Evolutionary conservation across 2,888 invertebrate species (phyloP).

Genomic region (Scotopteryx bipunctaria): DNA sequence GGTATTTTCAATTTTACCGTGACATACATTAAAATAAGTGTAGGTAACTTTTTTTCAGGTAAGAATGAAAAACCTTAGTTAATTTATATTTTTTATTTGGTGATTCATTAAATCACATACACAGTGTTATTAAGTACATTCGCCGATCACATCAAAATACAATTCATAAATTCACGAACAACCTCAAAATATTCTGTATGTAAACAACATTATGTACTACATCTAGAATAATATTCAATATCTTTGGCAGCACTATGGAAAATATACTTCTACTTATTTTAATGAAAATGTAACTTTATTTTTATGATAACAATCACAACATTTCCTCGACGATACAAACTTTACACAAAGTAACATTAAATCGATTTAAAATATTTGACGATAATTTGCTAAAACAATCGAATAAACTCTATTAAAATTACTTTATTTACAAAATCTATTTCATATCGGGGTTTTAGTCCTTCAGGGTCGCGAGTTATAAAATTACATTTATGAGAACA

Average conservation of each 20-base stretch:
- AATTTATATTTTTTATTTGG: conserved; percentile 60
- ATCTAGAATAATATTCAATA: conserved; percentile 75
- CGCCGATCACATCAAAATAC: conserved; percentile 75
- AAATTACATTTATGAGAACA: conserved; percentile 57
- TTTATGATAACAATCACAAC: conserved; percentile 79
- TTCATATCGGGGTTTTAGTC: conserved; percentile 74
- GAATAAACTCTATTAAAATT: conserved; percentile 62
- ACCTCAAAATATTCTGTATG: conserved; percentile 77
- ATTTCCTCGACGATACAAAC: conserved; percentile 74
- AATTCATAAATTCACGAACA: conserved; percentile 76
- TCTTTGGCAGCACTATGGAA: conserved; percentile 84
- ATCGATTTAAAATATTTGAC: conserved; percentile 59
- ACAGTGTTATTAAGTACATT: conserved; percentile 73
- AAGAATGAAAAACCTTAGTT: conserved; percentile 3
- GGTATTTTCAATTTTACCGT: too few species aligned
- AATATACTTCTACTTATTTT: conserved; percentile 79
- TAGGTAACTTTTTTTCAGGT: too few species aligned
- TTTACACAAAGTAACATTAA: conserved; percentile 62
- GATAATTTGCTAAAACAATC: conserved; percentile 55
- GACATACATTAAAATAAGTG: too few species aligned
- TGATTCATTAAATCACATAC: conserved; percentile 73
- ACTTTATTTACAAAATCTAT: conserved; percentile 67
- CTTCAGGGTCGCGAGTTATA: conserved; percentile 70
- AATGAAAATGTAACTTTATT: conserved; percentile 81
- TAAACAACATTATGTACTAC: conserved; percentile 77